Evolutionary conservation across 2,797 vertebrate genomes (phyloP).

Genomic region (Loris lydekkerianus): DNA sequence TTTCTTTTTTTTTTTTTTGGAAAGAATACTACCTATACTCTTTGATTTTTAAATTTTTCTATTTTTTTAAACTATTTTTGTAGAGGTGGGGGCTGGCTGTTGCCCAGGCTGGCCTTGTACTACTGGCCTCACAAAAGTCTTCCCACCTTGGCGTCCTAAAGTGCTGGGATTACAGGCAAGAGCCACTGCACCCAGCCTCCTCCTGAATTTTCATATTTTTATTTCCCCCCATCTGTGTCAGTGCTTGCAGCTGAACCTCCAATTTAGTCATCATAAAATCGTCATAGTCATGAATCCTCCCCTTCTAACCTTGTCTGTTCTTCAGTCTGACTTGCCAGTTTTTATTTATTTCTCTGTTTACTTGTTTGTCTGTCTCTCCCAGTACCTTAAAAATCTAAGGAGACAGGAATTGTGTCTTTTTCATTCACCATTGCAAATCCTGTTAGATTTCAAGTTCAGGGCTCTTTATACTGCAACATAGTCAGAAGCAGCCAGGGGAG

Average conservation of each 20-base stretch:
- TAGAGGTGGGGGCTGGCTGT: background rate
- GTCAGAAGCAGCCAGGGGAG: background rate
- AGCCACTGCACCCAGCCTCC: background rate
- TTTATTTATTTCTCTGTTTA: conserved; percentile 55
- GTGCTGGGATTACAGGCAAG: background rate
- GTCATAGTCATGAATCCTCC: background rate
- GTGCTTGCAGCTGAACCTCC: background rate
- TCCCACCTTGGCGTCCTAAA: background rate
- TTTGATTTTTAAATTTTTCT: background rate
- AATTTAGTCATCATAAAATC: background rate
- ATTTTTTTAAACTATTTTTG: background rate
- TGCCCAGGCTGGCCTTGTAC: background rate
- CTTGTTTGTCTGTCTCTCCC: background rate
- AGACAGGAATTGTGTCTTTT: background rate
- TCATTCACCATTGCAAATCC: background rate
- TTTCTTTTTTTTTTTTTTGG: too few relatives aligned
- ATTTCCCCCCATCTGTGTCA: background rate
- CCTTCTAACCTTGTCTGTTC: background rate
- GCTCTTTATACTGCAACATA: background rate
- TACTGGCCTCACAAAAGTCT: background rate
- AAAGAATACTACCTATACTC: background rate
- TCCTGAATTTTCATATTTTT: background rate
- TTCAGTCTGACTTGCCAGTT: background rate
- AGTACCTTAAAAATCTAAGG: background rate
- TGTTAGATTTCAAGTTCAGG: conserved; percentile 19